Conservation (phyloP, 1,140 invertebrate species). For the Gonatopus flavifemur region DNA sequence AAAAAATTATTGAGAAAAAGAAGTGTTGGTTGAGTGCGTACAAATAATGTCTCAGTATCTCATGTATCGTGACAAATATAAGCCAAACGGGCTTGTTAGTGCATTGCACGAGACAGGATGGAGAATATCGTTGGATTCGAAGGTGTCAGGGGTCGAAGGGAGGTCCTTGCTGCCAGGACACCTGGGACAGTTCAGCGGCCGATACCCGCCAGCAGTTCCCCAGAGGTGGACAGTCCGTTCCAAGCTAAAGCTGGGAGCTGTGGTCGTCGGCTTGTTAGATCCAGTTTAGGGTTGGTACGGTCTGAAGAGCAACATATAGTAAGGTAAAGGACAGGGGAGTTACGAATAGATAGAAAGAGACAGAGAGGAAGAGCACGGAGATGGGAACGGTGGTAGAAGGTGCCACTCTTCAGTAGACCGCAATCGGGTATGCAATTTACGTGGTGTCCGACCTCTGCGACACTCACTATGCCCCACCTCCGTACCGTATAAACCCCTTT, state of each 20-base stretch:
- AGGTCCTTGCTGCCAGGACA: constrained; percentile 25
- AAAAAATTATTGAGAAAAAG: too few species aligned
- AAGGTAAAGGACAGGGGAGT: background rate
- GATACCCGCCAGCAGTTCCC: constrained; percentile 28
- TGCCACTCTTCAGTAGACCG: constrained; percentile 41
- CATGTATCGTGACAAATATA: too few species aligned
- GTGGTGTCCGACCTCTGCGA: constrained; percentile 42
- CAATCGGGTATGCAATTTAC: constrained; percentile 50
- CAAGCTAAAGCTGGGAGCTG: constrained; percentile 33
- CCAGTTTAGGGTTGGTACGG: constrained; percentile 36
- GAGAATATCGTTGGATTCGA: too few species aligned
- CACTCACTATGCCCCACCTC: constrained; percentile 12
- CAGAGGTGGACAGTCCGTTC: constrained; percentile 34
- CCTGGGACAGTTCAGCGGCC: constrained; percentile 29
- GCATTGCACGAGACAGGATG: too few species aligned
- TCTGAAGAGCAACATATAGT: constrained; percentile 13
- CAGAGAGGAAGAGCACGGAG: constrained; percentile 5
- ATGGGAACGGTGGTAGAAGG: constrained; percentile 11
- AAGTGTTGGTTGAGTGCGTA: too few species aligned
- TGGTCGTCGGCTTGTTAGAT: constrained; percentile 45
- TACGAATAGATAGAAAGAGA: too few species aligned
- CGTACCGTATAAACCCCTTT: background rate
- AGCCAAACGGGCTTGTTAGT: too few species aligned
- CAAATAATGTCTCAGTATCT: too few species aligned
- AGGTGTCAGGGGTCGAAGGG: too few species aligned